Percentiles rank a stretch among this genome's conserved stretches.
These are phyloP conservation scores for Aphaenogaster rudis DNA, from an alignment of 1,140 invertebrate genomes.

Conservation along the genomic window DNA sequence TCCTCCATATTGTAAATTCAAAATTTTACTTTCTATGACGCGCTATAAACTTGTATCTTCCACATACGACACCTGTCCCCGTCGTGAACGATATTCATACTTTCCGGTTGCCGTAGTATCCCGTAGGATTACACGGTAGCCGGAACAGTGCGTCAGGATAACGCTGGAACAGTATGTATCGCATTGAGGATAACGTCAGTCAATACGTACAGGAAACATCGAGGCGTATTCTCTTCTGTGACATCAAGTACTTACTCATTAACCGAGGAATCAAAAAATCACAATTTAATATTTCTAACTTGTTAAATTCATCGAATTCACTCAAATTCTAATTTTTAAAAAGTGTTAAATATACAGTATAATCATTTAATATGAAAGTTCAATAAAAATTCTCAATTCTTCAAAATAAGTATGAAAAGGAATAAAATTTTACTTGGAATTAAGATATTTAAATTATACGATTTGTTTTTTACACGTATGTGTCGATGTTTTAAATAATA, in stretches of 20 bases:
- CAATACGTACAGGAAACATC: conserved; percentile 69
- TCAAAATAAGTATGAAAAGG: neutral
- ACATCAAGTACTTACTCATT: conserved; percentile 41
- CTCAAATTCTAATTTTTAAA: neutral
- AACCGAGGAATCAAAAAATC: conserved; percentile 30
- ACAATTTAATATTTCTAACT: neutral
- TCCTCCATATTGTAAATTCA: neutral
- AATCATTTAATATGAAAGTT: neutral
- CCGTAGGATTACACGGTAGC: conserved; percentile 56
- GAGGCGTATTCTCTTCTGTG: conserved; percentile 46
- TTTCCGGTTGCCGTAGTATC: conserved; percentile 50
- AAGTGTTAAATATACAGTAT: neutral
- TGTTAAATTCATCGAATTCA: neutral
- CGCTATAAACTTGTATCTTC: conserved; percentile 14
- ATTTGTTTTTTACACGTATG: neutral
- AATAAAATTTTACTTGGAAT: neutral
- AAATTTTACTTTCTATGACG: conserved; percentile 32
- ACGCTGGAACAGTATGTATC: conserved; percentile 44
- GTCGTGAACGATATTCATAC: conserved; percentile 59
- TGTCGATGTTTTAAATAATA: neutral
- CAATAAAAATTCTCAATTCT: neutral
- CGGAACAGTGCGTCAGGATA: conserved; percentile 63
- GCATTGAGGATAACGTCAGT: conserved; percentile 54
- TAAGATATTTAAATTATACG: neutral
- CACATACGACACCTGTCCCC: conserved; percentile 35